phyloP scores from a whole-genome alignment of 2,113 vertebrate genomes.

The Aegotheles bennettii region DNA sequence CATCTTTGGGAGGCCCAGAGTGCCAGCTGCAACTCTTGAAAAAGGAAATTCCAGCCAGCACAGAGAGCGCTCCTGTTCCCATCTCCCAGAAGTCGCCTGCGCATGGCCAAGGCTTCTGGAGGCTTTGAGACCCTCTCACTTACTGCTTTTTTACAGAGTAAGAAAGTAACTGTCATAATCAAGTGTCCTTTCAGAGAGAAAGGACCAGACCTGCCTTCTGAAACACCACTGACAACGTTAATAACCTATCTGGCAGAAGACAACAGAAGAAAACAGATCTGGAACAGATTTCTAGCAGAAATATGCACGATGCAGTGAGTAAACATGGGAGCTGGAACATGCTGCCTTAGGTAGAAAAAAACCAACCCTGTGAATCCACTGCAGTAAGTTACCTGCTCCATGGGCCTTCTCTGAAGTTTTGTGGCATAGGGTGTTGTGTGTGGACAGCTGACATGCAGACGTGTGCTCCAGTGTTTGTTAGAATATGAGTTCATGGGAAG shows the following conservation, averaged over 20 bases:
- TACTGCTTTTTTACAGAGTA: neutral
- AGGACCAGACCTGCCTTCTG: neutral
- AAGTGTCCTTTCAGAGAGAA: neutral
- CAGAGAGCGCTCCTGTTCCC: conserved; percentile 9
- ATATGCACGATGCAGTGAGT: neutral
- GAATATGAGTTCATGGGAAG: neutral
- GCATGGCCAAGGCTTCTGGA: neutral
- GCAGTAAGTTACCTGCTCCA: neutral
- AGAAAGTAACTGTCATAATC: neutral
- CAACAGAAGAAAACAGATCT: neutral
- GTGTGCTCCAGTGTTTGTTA: neutral
- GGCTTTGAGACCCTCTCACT: neutral
- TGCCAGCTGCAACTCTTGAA: neutral
- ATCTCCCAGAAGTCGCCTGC: fast-evolving
- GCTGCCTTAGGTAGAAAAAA: neutral
- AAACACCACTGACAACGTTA: neutral
- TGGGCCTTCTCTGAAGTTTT: neutral
- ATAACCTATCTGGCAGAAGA: neutral
- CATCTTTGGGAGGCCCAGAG: neutral
- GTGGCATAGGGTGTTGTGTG: neutral
- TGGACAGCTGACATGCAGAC: neutral
- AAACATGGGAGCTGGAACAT: neutral
- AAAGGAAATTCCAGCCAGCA: conserved; percentile 36
- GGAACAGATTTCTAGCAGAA: neutral
- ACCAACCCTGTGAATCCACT: neutral